phyloP scores from a whole-genome alignment of 2,888 invertebrate genomes.

The Koerneria pararmatus region DNA sequence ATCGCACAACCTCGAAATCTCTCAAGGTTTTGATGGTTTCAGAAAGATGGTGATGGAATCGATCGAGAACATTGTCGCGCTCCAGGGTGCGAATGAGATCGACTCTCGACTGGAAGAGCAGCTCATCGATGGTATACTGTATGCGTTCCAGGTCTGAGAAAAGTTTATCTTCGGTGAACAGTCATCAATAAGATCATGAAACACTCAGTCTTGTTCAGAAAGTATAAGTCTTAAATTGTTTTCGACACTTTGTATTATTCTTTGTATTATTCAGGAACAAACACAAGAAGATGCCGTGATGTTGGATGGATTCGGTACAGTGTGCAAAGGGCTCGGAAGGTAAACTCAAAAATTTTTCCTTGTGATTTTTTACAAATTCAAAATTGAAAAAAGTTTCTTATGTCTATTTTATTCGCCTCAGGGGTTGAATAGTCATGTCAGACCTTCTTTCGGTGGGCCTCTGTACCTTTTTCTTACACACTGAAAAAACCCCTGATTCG shows the following conservation, averaged over 20 bases:
- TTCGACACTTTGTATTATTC: slow-evolving; percentile 70
- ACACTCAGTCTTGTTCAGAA: no score
- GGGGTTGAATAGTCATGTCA: neutral
- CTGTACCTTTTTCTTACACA: no score
- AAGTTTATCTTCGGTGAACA: neutral
- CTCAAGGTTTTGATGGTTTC: slow-evolving; percentile 1
- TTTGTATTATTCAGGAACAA: slow-evolving; percentile 99
- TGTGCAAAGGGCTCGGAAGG: slow-evolving; percentile 85
- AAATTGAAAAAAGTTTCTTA: neutral
- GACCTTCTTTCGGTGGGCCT: no score
- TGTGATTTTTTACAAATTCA: slow-evolving; percentile 6
- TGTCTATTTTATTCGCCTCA: neutral
- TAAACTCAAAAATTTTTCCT: no score
- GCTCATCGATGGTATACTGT: slow-evolving; percentile 95
- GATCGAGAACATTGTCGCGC: slow-evolving; percentile 70
- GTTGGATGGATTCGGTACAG: slow-evolving; percentile 98
- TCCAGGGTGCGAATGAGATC: slow-evolving; percentile 85
- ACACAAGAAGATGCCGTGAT: slow-evolving; percentile 99
- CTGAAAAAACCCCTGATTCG: no score
- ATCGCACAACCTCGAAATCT: no score
- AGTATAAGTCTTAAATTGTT: neutral
- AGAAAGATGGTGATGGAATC: slow-evolving; percentile 99
- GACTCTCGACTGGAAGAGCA: slow-evolving; percentile 97
- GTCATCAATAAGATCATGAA: no score
- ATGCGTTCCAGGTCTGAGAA: slow-evolving; percentile 72